phyloP scores from a whole-genome alignment of 2,888 invertebrate genomes.

The Maniola hyperantus region DNA sequence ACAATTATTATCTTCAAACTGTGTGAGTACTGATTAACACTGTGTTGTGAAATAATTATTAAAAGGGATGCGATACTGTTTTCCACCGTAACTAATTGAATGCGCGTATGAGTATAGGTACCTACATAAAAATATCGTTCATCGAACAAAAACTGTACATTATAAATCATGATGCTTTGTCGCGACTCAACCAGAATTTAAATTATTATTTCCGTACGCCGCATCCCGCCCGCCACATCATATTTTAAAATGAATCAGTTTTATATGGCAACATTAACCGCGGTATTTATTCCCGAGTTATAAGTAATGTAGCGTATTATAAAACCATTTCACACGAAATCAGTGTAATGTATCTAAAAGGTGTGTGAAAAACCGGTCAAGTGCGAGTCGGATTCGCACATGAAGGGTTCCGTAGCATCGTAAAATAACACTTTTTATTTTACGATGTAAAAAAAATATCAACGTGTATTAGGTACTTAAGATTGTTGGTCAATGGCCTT shows the following conservation, averaged over 20 bases:
- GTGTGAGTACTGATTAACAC: too few relatives aligned
- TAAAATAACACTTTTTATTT: too few relatives aligned
- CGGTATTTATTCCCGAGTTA: constrained; percentile 28
- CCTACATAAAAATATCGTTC: not conserved
- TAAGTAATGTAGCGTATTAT: constrained; percentile 21
- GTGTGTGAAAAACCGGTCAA: not conserved
- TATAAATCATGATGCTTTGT: constrained; percentile 21
- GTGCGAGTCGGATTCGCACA: too few relatives aligned
- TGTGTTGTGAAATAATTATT: not conserved
- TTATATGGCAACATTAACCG: constrained; percentile 47
- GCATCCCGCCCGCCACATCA: constrained; percentile 29
- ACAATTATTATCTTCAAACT: too few relatives aligned
- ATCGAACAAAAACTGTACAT: constrained; percentile 9
- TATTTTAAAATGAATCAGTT: constrained; percentile 36
- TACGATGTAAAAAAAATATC: too few relatives aligned
- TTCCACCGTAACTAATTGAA: not conserved
- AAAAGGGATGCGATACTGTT: constrained; percentile 2
- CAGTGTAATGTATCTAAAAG: not conserved
- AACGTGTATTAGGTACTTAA: too few relatives aligned
- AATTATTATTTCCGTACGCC: constrained; percentile 35
- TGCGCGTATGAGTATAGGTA: not conserved
- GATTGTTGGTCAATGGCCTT: too few relatives aligned
- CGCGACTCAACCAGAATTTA: constrained; percentile 28
- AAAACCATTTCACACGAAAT: constrained; percentile 2
- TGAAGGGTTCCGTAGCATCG: too few relatives aligned